These are phyloP conservation scores for Rhagologus leucostigma DNA, from an alignment of 2,113 vertebrate genomes.

Conservation along the genomic window DNA sequence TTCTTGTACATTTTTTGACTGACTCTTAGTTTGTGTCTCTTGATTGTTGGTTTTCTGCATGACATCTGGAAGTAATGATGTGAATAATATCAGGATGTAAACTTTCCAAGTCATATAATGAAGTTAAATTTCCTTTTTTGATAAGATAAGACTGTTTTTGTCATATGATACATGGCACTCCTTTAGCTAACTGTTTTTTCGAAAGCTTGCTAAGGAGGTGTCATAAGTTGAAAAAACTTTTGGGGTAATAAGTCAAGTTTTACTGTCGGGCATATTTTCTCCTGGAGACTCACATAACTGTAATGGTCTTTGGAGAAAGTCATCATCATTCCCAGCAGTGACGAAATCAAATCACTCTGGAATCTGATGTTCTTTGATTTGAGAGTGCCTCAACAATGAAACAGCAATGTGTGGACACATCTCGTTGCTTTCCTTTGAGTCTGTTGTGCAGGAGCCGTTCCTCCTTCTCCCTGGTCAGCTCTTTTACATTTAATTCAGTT, in stretches of 20 bases:
- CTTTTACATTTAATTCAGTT: slow-evolving; percentile 45
- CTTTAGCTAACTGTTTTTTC: neutral
- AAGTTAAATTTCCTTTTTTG: neutral
- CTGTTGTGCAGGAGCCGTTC: neutral
- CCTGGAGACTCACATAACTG: neutral
- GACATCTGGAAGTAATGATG: slow-evolving; percentile 21
- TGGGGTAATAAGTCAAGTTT: neutral
- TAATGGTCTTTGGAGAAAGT: neutral
- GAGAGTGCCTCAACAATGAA: neutral
- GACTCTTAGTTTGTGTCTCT: neutral
- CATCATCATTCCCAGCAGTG: neutral
- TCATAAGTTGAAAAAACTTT: neutral
- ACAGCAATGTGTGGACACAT: neutral
- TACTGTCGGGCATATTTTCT: neutral
- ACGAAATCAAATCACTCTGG: neutral
- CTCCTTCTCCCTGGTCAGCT: neutral
- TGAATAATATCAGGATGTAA: neutral
- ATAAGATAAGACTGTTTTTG: neutral
- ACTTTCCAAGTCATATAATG: neutral
- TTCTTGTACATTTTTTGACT: neutral
- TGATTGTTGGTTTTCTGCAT: neutral
- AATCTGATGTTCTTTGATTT: neutral
- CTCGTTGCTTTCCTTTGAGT: neutral
- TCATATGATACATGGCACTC: neutral
- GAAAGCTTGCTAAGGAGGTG: neutral